These are phyloP conservation scores for Hoplodrina blanda DNA, from an alignment of 2,888 invertebrate genomes.

Conservation along the genomic window DNA sequence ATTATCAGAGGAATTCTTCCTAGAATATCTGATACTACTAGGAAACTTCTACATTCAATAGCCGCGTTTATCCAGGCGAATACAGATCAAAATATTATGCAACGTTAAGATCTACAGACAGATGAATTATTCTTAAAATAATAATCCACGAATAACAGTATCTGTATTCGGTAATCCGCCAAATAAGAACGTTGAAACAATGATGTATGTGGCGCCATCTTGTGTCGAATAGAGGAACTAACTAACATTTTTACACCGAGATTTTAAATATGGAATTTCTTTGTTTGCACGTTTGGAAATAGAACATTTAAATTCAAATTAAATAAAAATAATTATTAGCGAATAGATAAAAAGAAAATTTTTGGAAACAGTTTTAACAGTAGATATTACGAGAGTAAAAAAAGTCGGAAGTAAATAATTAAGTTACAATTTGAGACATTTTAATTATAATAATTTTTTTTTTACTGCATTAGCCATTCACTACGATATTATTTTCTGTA, in stretches of 20 bases:
- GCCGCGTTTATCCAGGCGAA: constrained; percentile 23
- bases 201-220: constrained; percentile 73
- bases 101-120: constrained; percentile 42
- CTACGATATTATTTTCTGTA: too few species aligned
- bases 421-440: too few species aligned
- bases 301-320: not conserved
- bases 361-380: too few species aligned
- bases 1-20: constrained; percentile 36
- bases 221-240: constrained; percentile 65
- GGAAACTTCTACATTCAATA: constrained; percentile 52
- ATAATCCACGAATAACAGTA: constrained; percentile 52
- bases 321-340: not conserved
- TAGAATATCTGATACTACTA: constrained; percentile 47
- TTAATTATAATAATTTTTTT: too few species aligned
- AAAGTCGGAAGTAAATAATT: too few species aligned
- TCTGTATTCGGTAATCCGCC: constrained; percentile 40
- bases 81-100: constrained; percentile 59
- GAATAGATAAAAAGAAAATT: not conserved
- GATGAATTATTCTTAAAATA: constrained; percentile 60
- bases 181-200: constrained; percentile 32
- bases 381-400: too few species aligned
- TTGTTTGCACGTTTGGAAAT: not conserved
- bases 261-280: not conserved
- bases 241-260: not conserved
- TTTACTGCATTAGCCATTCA: too few species aligned